These are phyloP conservation scores for Drymodes brunneopygia DNA, from an alignment of 2,113 vertebrate genomes.

Conservation along the genomic window DNA sequence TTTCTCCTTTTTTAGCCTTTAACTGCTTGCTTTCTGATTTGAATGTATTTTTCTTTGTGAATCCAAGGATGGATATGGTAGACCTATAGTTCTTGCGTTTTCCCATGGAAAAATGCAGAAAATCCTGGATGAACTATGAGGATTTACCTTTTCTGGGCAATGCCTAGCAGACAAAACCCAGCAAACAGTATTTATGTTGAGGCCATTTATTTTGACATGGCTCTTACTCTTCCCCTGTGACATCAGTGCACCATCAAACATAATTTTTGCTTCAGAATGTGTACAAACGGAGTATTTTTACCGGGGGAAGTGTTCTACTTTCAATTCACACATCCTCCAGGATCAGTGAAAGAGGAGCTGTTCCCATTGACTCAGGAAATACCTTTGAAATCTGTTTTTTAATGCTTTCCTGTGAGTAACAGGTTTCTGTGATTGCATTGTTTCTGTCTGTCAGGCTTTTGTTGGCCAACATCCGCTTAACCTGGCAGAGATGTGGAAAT, in stretches of 20 bases:
- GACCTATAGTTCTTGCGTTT: background rate
- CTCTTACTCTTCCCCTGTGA: background rate
- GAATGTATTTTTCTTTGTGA: background rate
- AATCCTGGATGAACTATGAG: background rate
- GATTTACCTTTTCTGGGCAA: background rate
- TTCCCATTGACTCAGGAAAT: background rate
- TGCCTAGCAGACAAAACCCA: background rate
- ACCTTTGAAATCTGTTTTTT: background rate
- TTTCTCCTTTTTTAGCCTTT: background rate
- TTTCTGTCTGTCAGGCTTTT: background rate
- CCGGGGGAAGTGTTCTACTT: background rate
- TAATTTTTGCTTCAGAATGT: background rate
- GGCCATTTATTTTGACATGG: background rate
- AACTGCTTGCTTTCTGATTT: background rate
- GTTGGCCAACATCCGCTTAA: background rate
- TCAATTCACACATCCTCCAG: background rate
- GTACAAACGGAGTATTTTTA: background rate
- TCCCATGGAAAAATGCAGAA: background rate
- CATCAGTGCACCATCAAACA: background rate
- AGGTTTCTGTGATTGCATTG: background rate
- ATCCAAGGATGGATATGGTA: background rate
- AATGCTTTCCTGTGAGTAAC: background rate
- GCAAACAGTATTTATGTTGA: background rate
- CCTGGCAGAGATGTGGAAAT: background rate
- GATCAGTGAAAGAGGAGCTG: background rate